Conservation (phyloP, 2,797 vertebrate species). For the Betta splendens region DNA sequence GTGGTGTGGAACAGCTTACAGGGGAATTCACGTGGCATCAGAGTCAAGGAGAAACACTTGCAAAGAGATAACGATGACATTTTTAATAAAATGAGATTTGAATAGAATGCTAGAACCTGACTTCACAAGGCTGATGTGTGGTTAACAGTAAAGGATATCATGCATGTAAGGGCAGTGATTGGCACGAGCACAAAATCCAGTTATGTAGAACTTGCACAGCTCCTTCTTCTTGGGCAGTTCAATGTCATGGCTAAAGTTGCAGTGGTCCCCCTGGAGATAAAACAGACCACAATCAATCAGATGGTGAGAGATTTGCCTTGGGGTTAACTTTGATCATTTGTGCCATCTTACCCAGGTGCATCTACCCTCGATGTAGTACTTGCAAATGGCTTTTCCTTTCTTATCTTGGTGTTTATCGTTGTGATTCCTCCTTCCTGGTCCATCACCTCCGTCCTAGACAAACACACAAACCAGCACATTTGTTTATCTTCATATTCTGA, state of each 20-base stretch:
- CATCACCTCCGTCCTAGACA: slow-evolving; percentile 76
- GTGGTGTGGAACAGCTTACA: slow-evolving; percentile 97
- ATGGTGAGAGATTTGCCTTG: neutral
- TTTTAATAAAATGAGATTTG: neutral
- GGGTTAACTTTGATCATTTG: neutral
- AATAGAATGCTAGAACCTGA: neutral
- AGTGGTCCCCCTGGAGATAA: slow-evolving; percentile 90
- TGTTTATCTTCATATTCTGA: neutral
- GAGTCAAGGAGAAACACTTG: slow-evolving; percentile 80
- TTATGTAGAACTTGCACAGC: slow-evolving; percentile 98
- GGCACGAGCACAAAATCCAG: slow-evolving; percentile 91
- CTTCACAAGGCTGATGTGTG: neutral
- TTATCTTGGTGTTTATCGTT: slow-evolving; percentile 93
- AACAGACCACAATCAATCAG: slow-evolving; percentile 9
- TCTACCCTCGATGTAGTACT: slow-evolving; percentile 95
- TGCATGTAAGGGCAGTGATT: slow-evolving; percentile 99
- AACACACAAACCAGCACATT: slow-evolving; percentile 7
- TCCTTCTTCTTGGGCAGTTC: slow-evolving; percentile 96
- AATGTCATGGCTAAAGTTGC: slow-evolving; percentile 97
- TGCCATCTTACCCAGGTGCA: slow-evolving; percentile 90
- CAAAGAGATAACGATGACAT: neutral
- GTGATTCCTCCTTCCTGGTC: slow-evolving; percentile 83
- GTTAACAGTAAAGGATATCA: slow-evolving; percentile 88
- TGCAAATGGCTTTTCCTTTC: slow-evolving; percentile 97
- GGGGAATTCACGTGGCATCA: slow-evolving; percentile 87